These are phyloP conservation scores for Schrankia costaestrigalis DNA, from an alignment of 2,888 invertebrate genomes.

Conservation along the genomic window DNA sequence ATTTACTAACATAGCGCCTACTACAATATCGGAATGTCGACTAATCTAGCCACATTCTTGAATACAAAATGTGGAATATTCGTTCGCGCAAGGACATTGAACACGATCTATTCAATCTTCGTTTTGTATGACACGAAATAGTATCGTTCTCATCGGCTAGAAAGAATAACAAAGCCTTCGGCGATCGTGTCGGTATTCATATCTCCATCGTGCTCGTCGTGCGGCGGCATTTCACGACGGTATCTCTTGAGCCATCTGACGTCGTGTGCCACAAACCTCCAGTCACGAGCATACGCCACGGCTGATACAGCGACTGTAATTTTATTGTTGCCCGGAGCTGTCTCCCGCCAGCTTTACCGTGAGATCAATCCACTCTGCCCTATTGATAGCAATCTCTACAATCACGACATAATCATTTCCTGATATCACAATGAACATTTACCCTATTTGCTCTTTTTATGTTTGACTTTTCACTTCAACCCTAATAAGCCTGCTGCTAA, in stretches of 20 bases:
- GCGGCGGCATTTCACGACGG: slow-evolving; percentile 74
- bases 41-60: slow-evolving; percentile 72
- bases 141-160: slow-evolving; percentile 16
- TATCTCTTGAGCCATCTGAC: slow-evolving; percentile 69
- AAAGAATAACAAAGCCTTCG: slow-evolving; percentile 43
- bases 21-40: slow-evolving; percentile 63
- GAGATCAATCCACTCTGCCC: slow-evolving; percentile 50
- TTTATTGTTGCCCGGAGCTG: slow-evolving; percentile 74
- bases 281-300: slow-evolving; percentile 76
- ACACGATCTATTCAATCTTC: slow-evolving; percentile 34
- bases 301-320: slow-evolving; percentile 61
- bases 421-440: slow-evolving; percentile 5
- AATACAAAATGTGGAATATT: slow-evolving; percentile 62
- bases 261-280: slow-evolving; percentile 63
- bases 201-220: slow-evolving; percentile 63
- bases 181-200: slow-evolving; percentile 65
- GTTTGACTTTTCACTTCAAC: slow-evolving; percentile 60
- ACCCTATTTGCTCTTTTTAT: slow-evolving; percentile 25
- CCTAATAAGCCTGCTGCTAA: slow-evolving; percentile 68
- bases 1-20: slow-evolving; percentile 71
- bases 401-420: slow-evolving; percentile 14
- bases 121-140: slow-evolving; percentile 20
- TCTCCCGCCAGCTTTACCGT: slow-evolving; percentile 57
- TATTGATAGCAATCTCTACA: slow-evolving; percentile 28
- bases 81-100: slow-evolving; percentile 62